Percentiles rank a stretch among this genome's conserved stretches.
These are phyloP conservation scores for Tuta absoluta DNA, from an alignment of 2,888 invertebrate species.

Conservation along the genomic window DNA sequence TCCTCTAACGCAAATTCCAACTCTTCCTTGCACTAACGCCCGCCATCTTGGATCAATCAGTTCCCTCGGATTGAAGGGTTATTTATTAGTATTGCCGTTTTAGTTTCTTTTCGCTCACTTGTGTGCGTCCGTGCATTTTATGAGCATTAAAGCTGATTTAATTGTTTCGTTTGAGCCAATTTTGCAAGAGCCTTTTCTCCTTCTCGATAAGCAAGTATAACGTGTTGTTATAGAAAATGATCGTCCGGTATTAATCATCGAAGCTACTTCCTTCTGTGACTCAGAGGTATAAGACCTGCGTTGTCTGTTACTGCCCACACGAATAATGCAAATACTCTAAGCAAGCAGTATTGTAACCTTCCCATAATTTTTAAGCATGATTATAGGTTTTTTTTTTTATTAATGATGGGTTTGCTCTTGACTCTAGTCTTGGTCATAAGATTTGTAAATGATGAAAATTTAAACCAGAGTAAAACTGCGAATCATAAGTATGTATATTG, in stretches of 20 bases:
- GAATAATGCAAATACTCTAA: conserved; percentile 21
- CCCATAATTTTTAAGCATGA: neutral
- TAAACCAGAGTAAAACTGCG: neutral
- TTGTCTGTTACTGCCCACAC: conserved; percentile 15
- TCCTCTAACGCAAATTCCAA: conserved; percentile 58
- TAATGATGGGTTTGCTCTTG: too few species aligned
- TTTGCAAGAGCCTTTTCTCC: neutral
- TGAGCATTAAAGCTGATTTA: neutral
- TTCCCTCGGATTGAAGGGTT: conserved; percentile 34
- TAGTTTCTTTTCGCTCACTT: conserved; percentile 1
- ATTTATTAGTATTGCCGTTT: conserved; percentile 17
- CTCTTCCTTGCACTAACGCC: conserved; percentile 66
- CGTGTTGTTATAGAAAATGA: conserved; percentile 7
- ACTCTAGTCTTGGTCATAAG: too few species aligned
- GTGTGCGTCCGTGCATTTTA: neutral
- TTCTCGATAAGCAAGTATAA: neutral
- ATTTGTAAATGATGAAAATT: too few species aligned
- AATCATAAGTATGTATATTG: neutral
- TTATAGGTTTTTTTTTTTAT: too few species aligned
- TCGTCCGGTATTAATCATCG: conserved; percentile 15
- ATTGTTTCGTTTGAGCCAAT: neutral
- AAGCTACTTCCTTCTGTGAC: conserved; percentile 13
- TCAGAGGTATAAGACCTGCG: conserved; percentile 10
- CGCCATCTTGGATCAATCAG: conserved; percentile 73
- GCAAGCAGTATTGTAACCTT: conserved; percentile 10